Evolutionary conservation across 2,113 vertebrate species (phyloP).

Genomic region (Gavialis gangeticus): DNA sequence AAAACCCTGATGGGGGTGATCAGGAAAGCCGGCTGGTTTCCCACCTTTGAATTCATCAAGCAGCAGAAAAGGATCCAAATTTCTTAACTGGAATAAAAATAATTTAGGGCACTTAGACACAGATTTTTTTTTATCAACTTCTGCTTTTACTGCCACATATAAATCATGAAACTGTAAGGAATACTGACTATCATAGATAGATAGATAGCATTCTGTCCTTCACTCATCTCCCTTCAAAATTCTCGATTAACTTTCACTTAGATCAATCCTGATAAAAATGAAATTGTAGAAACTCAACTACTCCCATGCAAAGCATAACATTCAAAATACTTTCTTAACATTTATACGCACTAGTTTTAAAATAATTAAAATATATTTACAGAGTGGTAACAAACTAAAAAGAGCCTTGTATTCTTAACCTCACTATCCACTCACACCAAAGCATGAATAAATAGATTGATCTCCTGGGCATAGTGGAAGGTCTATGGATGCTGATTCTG

Average conservation of each 20-base stretch:
- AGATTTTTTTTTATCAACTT: not conserved
- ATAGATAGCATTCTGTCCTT: not conserved
- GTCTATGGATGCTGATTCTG: not conserved
- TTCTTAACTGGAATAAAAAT: slow-evolving; percentile 79
- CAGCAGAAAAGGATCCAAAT: slow-evolving; percentile 89
- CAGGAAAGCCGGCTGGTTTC: slow-evolving; percentile 88
- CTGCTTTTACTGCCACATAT: not conserved
- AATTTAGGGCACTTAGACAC: not conserved
- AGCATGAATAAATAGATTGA: not conserved
- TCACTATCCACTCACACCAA: not conserved
- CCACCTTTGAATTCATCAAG: slow-evolving; percentile 88
- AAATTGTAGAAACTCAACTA: not conserved
- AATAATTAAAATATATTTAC: not conserved
- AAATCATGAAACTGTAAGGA: not conserved
- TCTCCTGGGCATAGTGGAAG: not conserved
- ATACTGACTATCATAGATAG: not conserved
- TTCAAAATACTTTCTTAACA: not conserved
- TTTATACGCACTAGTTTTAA: not conserved
- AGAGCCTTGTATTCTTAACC: not conserved
- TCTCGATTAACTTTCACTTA: not conserved
- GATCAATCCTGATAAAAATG: not conserved
- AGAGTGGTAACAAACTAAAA: not conserved
- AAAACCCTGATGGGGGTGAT: slow-evolving; percentile 90
- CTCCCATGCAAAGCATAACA: not conserved
- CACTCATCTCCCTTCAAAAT: not conserved